Percentiles rank a stretch among this genome's conserved stretches.
These are phyloP conservation scores for Magallana gigas DNA, from an alignment of 1,140 invertebrate species.

Conservation along the genomic window DNA sequence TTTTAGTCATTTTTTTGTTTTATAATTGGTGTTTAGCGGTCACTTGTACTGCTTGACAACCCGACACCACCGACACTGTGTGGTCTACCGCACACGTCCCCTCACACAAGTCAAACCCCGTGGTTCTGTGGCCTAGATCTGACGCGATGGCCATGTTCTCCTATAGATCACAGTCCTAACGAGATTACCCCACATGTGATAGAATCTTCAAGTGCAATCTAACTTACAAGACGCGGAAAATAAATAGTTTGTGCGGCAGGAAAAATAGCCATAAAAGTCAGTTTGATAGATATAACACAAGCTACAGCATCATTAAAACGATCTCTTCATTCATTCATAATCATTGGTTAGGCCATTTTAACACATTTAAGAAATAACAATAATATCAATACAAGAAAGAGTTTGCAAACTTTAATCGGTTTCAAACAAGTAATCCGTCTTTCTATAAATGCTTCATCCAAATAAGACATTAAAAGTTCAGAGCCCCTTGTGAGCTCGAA, in stretches of 20 bases:
- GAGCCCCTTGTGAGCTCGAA: too few species aligned
- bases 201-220: slow-evolving; percentile 5
- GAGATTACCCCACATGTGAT: slow-evolving; percentile 6
- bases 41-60: background rate
- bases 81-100: slow-evolving; percentile 5
- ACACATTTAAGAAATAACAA: too few species aligned
- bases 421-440: too few species aligned
- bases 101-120: background rate
- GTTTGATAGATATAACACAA: background rate
- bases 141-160: background rate
- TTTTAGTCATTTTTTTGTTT: too few species aligned
- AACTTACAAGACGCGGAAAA: slow-evolving; percentile 5
- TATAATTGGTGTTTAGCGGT: background rate
- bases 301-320: background rate
- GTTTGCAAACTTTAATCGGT: too few species aligned
- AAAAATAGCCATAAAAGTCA: background rate
- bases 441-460: too few species aligned
- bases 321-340: too few species aligned
- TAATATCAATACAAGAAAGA: too few species aligned
- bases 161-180: background rate
- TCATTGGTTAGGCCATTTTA: too few species aligned
- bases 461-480: too few species aligned
- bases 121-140: background rate
- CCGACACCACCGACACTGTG: background rate
- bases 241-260: background rate